Conservation (phyloP, 2,113 vertebrate genomes). For the Carassius carassius region DNA sequence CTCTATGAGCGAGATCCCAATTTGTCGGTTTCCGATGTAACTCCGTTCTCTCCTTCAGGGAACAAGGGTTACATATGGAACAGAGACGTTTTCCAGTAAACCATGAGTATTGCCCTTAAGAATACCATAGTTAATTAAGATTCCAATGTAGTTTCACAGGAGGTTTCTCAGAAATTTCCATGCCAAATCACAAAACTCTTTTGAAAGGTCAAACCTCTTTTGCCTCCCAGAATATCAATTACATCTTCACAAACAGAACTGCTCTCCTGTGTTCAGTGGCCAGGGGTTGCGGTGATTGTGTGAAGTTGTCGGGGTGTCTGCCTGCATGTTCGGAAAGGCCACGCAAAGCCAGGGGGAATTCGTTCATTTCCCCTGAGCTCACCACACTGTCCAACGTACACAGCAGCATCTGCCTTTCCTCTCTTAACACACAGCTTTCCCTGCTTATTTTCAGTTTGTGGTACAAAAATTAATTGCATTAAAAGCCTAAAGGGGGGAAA, state of each 20-base stretch:
- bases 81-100: background rate
- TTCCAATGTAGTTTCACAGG: background rate
- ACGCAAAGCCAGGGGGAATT: slow-evolving; percentile 55
- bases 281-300: slow-evolving; percentile 44
- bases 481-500: background rate
- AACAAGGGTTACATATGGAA: no score
- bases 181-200: background rate
- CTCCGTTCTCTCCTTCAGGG: no score
- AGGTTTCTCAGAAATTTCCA: background rate
- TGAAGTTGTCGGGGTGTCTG: slow-evolving; percentile 51
- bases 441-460: background rate
- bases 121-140: background rate
- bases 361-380: slow-evolving; percentile 50
- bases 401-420: slow-evolving; percentile 43
- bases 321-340: slow-evolving; percentile 65
- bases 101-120: slow-evolving; percentile 2
- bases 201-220: background rate
- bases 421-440: slow-evolving; percentile 1
- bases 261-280: slow-evolving; percentile 18
- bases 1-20: no score
- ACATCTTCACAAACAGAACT: background rate
- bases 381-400: slow-evolving; percentile 61
- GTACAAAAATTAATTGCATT: background rate
- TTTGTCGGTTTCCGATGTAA: no score
- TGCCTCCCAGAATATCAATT: background rate